phyloP scores from a whole-genome alignment of 1,140 invertebrate species.

The Hyposmocoma kahamanoa region DNA sequence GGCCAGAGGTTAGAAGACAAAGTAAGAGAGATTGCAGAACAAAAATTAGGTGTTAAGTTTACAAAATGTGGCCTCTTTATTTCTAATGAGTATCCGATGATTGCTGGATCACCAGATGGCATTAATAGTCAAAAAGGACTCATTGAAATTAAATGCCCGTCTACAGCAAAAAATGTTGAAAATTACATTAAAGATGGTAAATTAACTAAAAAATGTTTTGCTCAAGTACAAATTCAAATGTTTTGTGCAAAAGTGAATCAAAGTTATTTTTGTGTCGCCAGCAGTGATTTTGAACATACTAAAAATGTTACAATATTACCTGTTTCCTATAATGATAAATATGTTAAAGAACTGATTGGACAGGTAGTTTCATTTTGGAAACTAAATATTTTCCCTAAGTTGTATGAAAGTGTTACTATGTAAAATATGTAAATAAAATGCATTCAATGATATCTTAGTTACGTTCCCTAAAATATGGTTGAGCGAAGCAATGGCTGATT shows the following conservation, averaged over 20 bases:
- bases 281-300: neutral
- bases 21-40: neutral
- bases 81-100: neutral
- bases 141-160: neutral
- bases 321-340: neutral
- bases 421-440: neutral
- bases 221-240: conserved; percentile 1
- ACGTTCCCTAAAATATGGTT: neutral
- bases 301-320: neutral
- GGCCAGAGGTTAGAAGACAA: conserved; percentile 14
- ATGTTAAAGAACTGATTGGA: neutral
- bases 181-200: neutral
- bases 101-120: neutral
- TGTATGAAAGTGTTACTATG: conserved; percentile 10
- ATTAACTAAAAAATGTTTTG: neutral
- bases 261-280: neutral
- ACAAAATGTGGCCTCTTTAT: neutral
- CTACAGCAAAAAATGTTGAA: neutral
- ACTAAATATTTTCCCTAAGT: too few species aligned
- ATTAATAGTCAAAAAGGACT: neutral
- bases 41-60: neutral
- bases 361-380: neutral
- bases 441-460: neutral
- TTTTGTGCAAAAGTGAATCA: neutral
- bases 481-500: too few species aligned